Evolutionary conservation across 92 coral and sea anemone genomes (phyloP).

Genomic region (Diadumene lineata): DNA sequence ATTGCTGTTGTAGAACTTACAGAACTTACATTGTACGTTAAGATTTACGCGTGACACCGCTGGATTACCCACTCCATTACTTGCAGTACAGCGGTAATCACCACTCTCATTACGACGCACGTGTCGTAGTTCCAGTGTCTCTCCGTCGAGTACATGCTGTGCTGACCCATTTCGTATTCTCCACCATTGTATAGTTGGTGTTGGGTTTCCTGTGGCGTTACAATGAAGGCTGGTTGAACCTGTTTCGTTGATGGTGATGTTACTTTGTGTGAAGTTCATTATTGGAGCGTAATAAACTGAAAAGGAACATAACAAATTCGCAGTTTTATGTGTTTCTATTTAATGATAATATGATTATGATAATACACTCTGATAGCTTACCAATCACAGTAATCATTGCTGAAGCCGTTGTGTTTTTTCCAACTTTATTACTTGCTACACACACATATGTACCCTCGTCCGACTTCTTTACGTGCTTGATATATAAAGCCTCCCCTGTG

Average conservation of each 20-base stretch:
- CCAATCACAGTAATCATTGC: constrained; percentile 30
- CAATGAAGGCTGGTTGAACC: constrained; percentile 41
- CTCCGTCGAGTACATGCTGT: not conserved
- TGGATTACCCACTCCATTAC: constrained; percentile 45
- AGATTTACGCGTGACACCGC: constrained; percentile 18
- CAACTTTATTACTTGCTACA: constrained; percentile 52
- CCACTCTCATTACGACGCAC: constrained; percentile 41
- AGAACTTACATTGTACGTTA: constrained; percentile 49
- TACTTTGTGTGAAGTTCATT: constrained; percentile 31
- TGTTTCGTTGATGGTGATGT: constrained; percentile 41
- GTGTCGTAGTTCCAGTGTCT: not conserved
- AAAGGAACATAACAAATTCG: not conserved
- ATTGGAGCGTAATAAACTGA: constrained; percentile 39
- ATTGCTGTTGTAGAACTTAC: too few relatives aligned
- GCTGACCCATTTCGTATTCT: not conserved
- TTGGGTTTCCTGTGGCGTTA: constrained; percentile 51
- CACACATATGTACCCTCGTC: constrained; percentile 51
- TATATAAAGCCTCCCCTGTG: not conserved
- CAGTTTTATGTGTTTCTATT: not conserved
- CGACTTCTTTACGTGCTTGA: constrained; percentile 14
- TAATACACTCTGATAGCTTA: too few relatives aligned
- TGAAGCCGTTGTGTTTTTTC: constrained; percentile 20
- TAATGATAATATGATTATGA: not conserved
- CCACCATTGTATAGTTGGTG: constrained; percentile 48
- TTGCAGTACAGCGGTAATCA: constrained; percentile 41